Evolutionary conservation across 2,888 invertebrate genomes (phyloP), one percentile per base, ranked within the genome.

Genomic region (Galerucella nymphaeae): DNA sequence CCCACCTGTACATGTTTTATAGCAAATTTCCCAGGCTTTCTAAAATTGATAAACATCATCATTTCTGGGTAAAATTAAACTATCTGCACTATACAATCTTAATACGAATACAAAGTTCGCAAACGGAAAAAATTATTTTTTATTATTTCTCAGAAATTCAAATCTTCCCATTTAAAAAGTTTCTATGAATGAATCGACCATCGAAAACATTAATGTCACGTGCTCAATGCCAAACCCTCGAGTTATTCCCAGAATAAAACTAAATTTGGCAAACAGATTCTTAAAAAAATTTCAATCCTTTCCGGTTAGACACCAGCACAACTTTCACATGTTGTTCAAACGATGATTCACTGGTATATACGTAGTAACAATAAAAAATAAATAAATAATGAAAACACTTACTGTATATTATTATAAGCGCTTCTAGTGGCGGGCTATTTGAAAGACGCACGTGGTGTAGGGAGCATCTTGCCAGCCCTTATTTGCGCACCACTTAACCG

Each of bases 311-410:
- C 58, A 45, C 71, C 58, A 68, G 72, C 66, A 67, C 64, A 76
- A 81, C 80, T 80, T 80, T 81, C 82, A 80, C 80, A 79, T 79
- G 79, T 41, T 10, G 30, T 23, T 59, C 10, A 77, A 77, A 74
- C 77, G 82, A 81, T 82, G 82, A 81, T 79, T 81, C 82, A 82
- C 78, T 74, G 77, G 79, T 76, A 79, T 76, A 73, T 75, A 75
- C 75, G 71, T 70, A 64, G 66, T 62, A 63, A 71, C 65, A 16
- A 50, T 30, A 67, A 71, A n/a, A 68, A 38, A 23, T 23, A 13
- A 53, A 58, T n/a, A 69, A 63, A 73, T 71, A 68, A 64, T 30
- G 50, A 42, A 42, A 38, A 59, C 59, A 45, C 45, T 62, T 57
- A 66, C 55, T 48, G 59, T 68, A 61, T n/a, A n/a, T n/a, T n/a